Conservation (phyloP, 2,888 invertebrate genomes). For the Thysanoteuthis rhombus region DNA sequence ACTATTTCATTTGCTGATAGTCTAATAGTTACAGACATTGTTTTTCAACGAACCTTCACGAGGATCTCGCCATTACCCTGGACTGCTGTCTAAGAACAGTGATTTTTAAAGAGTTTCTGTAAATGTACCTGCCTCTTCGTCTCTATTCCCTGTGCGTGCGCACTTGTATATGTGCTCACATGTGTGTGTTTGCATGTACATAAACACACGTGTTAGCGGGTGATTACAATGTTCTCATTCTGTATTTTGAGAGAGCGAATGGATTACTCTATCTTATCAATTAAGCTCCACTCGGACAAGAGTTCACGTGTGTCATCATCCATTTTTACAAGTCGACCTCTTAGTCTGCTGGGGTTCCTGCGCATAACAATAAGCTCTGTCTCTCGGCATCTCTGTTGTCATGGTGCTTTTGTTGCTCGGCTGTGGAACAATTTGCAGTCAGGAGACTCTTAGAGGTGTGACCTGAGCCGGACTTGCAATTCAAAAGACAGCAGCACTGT, state of each 20-base stretch:
- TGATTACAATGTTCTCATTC: not conserved
- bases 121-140: not conserved
- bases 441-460: not conserved
- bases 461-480: not conserved
- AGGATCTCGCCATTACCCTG: too few relatives aligned
- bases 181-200: not conserved
- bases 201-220: too few relatives aligned
- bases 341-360: not conserved
- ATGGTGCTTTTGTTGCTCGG: not conserved
- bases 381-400: slow-evolving; percentile 12
- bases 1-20: too few relatives aligned
- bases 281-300: not conserved
- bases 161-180: not conserved
- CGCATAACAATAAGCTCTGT: not conserved
- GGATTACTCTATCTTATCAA: slow-evolving; percentile 12
- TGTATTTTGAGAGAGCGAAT: not conserved
- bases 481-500: not conserved
- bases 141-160: not conserved
- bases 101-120: too few relatives aligned
- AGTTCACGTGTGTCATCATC: not conserved
- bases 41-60: too few relatives aligned
- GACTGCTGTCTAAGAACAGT: too few relatives aligned
- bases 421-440: not conserved
- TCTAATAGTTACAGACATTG: too few relatives aligned
- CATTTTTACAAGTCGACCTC: slow-evolving; percentile 12